Evolutionary conservation across 35 echinoderm and acorn worm species (phyloP), one percentile per base, ranked within the genome.

Genomic region (Acanthaster planci): DNA sequence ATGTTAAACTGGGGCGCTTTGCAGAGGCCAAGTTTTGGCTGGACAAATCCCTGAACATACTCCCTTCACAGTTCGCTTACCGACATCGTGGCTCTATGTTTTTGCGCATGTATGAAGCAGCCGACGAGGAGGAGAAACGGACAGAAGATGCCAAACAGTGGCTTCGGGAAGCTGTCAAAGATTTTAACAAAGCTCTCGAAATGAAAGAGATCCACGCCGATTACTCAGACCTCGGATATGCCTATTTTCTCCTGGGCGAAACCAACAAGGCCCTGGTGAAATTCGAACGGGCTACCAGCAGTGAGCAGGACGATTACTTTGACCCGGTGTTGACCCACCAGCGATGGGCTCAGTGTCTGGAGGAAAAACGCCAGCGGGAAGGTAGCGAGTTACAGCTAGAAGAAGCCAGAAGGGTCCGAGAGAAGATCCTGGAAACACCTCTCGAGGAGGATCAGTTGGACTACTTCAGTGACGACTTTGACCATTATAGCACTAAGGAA

Each of bases 181-280:
- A 79, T 37, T 82, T 96, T 4, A 40, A 85, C 22, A 79, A 68
- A 38, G 88, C 89, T 16, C 67, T 87, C 3, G 37, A 88, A 85
- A 75, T 88, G 16, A 91, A 90, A 30, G 54, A 72, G 29, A 79
- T 92, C 17, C 93, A 96, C 56, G 93, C 93, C 29, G 93, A 96
- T 80, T 85, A 81, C 38, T 96, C 93, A 1, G 93, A 96, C 40
- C 40, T 96, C 6, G 93, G 93, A 5, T 87, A 83, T 38, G 85
- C 91, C 2, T 83, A 96, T 51, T 87, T 79, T 37, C 56, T 96
- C 29, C 22, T 78, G 0, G 86, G 86, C 8, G 36, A 96, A 17
- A 80, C 67, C 8, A 5, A 59, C 6, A 77, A 86, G 60, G 93
- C 93, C 8, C 32, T 88, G 17, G 26, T 51, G 16, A 79, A 86